Evolutionary conservation across 2,797 vertebrate species (phyloP), one percentile per base, ranked within the genome.

Genomic region (Catostomus latipinnis): DNA sequence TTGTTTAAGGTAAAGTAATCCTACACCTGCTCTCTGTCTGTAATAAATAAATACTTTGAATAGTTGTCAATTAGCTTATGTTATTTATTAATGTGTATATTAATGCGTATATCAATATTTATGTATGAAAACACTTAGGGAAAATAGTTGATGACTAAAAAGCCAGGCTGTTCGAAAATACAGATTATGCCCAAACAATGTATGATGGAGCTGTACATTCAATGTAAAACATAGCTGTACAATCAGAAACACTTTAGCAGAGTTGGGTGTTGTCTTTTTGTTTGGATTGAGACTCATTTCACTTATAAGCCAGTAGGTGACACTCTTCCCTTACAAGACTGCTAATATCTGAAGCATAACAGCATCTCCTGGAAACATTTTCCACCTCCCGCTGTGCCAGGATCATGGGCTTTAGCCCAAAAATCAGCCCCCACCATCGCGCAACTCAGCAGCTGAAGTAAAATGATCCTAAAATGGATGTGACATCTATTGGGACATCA

Each of bases 251-350:
- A 63, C 10, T 43, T 22, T 1, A 11, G 58, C 6, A 6, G 61
- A 63, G 34, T 6, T 63, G 34, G 5, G 58, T 63, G 50, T 52
- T 52, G 60, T 13, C 11, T 43, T 43, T 18, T 18, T 62, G 6
- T 10, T 43, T 12, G 12, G 12, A 13, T 62, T 12, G 22, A 13
- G 10, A 13, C 22, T 63, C 11, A 63, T 4, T 4, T 1, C 18
- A 63, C 6, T 43, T 12, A 63, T 68, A 16, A 50, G 46, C 80
- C 80, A 86, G 82, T 54, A 86, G 82, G 74, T 69, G 82, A 69
- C 77, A 82, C 80, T 70, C 76, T 82, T 83, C 14, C 61, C 80
- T 57, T 48, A 46, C n/a, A 12, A 49, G 63, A 83, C 49, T n/a
- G 13, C 5, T 56, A 46, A 57, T 49, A 11, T n/a, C 16, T 8